phyloP scores from a whole-genome alignment of 2,888 invertebrate genomes.

The Plusia festucae region DNA sequence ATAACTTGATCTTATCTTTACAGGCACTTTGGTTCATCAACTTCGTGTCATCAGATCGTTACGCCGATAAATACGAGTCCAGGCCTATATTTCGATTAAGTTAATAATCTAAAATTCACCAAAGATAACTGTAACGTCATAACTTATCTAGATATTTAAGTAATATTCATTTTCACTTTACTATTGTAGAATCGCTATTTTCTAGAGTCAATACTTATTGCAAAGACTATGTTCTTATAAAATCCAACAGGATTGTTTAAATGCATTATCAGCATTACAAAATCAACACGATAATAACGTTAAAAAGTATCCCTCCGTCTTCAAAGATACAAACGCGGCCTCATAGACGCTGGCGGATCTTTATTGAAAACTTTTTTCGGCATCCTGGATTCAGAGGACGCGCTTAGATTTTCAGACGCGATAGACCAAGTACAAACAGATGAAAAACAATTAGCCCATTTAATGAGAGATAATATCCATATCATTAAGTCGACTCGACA shows the following conservation, averaged over 20 bases:
- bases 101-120: slow-evolving; percentile 6
- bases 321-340: neutral
- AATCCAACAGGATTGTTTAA: slow-evolving; percentile 6
- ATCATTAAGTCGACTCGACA: neutral
- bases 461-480: slow-evolving; percentile 3
- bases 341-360: neutral
- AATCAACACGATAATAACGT: slow-evolving; percentile 1
- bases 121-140: slow-evolving; percentile 8
- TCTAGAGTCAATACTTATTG: neutral
- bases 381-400: slow-evolving; percentile 6
- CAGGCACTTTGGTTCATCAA: neutral
- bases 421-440: neutral
- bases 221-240: neutral
- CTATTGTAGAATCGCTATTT: neutral
- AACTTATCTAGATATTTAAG: neutral
- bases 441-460: slow-evolving; percentile 1
- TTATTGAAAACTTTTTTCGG: no score
- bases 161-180: neutral
- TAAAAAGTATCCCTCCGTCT: slow-evolving; percentile 7
- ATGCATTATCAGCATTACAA: neutral
- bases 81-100: slow-evolving; percentile 9
- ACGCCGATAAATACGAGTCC: slow-evolving; percentile 9
- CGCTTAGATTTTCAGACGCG: neutral
- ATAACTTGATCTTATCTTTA: neutral
- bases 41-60: neutral